Conservation (phyloP, 2,113 vertebrate genomes). For the Dascyllus trimaculatus region DNA sequence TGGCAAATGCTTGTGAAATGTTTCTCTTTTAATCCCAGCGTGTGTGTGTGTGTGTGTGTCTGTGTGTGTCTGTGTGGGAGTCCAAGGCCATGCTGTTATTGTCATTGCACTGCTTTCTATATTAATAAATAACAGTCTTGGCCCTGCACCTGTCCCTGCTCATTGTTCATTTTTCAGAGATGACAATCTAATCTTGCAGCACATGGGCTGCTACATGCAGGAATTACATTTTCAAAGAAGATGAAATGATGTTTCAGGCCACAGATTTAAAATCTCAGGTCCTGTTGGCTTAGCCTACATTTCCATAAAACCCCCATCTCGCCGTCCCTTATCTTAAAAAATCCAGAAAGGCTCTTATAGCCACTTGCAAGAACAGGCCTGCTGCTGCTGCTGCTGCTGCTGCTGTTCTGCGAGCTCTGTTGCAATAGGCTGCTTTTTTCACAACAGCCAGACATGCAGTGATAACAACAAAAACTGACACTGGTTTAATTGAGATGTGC, state of each 20-base stretch:
- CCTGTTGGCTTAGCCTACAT: slow-evolving; percentile 63
- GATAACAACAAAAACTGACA: slow-evolving; percentile 64
- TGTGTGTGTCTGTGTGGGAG: slow-evolving; percentile 34
- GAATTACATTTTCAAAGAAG: slow-evolving; percentile 53
- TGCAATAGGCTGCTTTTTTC: slow-evolving; percentile 41
- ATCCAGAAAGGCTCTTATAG: slow-evolving; percentile 32
- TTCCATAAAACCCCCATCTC: slow-evolving; percentile 51
- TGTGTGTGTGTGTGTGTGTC: too few relatives aligned
- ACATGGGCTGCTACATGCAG: slow-evolving; percentile 19
- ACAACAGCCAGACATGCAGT: slow-evolving; percentile 43
- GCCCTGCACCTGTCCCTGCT: slow-evolving; percentile 47
- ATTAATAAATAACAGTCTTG: slow-evolving; percentile 59
- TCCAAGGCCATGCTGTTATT: slow-evolving; percentile 70
- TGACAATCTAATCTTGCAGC: slow-evolving; percentile 50
- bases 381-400: not conserved
- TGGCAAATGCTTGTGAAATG: slow-evolving; percentile 55
- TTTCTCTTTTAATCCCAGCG: slow-evolving; percentile 49
- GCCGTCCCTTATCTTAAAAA: slow-evolving; percentile 49
- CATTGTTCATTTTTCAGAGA: slow-evolving; percentile 39
- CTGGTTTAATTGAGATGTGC: slow-evolving; percentile 33
- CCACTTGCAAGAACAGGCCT: slow-evolving; percentile 52
- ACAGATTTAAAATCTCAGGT: slow-evolving; percentile 62
- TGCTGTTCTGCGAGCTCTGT: slow-evolving; percentile 35
- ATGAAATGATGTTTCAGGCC: slow-evolving; percentile 60
- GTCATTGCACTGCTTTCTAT: slow-evolving; percentile 49